Evolutionary conservation across 2,113 vertebrate genomes (phyloP).

Genomic region (Dolichotis patagonum): DNA sequence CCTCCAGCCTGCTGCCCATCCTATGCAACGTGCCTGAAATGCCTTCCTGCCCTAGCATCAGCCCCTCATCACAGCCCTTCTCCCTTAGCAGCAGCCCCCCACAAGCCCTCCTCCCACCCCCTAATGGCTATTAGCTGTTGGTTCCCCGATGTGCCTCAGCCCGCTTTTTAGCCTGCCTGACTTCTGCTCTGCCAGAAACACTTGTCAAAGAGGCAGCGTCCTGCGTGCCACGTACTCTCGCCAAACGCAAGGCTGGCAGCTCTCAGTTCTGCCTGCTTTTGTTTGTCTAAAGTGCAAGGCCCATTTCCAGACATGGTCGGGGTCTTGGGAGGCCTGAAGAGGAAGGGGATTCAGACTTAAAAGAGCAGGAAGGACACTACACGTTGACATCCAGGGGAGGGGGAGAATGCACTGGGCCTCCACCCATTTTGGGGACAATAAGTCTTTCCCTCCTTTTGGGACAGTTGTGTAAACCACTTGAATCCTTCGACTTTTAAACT

Average conservation of each 20-base stretch:
- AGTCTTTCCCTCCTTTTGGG: background rate
- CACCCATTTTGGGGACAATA: background rate
- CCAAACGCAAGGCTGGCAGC: background rate
- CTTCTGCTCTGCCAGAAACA: background rate
- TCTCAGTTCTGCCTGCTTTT: background rate
- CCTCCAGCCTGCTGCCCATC: background rate
- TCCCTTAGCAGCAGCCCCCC: background rate
- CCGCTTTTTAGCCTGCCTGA: background rate
- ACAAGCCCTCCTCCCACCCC: background rate
- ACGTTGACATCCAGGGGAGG: background rate
- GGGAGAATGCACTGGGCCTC: background rate
- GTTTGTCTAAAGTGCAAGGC: conserved; percentile 28
- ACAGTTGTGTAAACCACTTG: background rate
- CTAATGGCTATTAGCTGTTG: background rate
- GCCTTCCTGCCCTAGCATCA: background rate
- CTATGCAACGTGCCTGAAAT: background rate
- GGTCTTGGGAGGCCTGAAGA: background rate
- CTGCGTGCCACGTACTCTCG: fast-evolving
- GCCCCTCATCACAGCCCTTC: too few relatives aligned
- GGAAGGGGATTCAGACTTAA: background rate
- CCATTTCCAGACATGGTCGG: background rate
- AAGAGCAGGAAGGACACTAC: background rate
- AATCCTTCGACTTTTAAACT: background rate
- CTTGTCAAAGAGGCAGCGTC: background rate
- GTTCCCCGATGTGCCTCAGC: background rate